These are phyloP conservation scores for Neuroscelio doddi DNA, from an alignment of 2,888 invertebrate genomes.

Conservation along the genomic window DNA sequence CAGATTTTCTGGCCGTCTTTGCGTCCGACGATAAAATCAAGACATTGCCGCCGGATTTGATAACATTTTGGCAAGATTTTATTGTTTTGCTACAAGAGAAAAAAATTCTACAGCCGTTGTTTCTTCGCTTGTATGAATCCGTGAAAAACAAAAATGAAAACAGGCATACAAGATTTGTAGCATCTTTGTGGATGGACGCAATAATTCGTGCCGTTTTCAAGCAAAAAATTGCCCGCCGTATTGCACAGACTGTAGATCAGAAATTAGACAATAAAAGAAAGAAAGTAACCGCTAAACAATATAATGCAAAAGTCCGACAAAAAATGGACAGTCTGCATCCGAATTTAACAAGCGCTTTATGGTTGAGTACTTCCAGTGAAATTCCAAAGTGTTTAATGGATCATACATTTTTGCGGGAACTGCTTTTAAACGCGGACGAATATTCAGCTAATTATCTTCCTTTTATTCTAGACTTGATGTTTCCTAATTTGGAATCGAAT, in stretches of 20 bases:
- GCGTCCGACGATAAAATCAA: conserved; percentile 23
- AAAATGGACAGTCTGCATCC: conserved; percentile 52
- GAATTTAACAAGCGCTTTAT: conserved; percentile 49
- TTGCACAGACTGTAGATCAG: conserved; percentile 55
- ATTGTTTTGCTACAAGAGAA: conserved; percentile 74
- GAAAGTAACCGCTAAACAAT: conserved; percentile 42
- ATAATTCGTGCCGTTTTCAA: conserved; percentile 72
- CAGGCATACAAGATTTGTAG: conserved; percentile 67
- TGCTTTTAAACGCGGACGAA: conserved; percentile 57
- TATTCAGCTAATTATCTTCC: conserved; percentile 54
- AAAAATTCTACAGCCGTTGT: conserved; percentile 73
- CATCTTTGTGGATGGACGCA: conserved; percentile 75
- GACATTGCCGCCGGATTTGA: conserved; percentile 59
- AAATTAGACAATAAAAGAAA: conserved; percentile 45
- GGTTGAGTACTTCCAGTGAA: conserved; percentile 51
- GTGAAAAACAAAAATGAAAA: conserved; percentile 66
- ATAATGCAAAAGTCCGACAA: conserved; percentile 51
- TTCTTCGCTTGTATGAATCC: conserved; percentile 72
- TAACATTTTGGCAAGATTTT: conserved; percentile 74
- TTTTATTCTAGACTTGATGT: conserved; percentile 57
- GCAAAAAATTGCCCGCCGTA: conserved; percentile 63
- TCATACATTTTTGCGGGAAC: conserved; percentile 51
- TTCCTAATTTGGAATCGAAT: conserved; percentile 42
- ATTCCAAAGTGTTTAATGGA: conserved; percentile 56
- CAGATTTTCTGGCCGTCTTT: conserved; percentile 59